A percentile compares a stretch with the other conserved stretches of the same genome.
Evolutionary conservation across 1,140 invertebrate species (phyloP).

Genomic region (Metaphire vulgaris): DNA sequence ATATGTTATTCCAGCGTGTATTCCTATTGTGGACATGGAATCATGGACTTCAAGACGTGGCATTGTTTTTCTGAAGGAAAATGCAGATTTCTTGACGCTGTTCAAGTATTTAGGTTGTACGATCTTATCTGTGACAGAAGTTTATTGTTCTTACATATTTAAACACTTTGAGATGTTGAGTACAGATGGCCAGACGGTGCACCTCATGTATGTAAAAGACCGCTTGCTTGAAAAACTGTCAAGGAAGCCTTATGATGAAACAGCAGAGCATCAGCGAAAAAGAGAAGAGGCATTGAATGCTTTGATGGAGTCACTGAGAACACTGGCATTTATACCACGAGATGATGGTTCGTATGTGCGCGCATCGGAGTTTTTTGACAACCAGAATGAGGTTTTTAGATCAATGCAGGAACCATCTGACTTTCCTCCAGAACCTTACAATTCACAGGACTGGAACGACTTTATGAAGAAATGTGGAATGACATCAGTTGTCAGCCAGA

Average conservation of each 20-base stretch:
- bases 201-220: slow-evolving; percentile 21
- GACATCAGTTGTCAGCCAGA: neutral
- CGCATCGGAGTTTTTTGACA: slow-evolving; percentile 21
- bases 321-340: slow-evolving; percentile 2
- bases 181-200: neutral
- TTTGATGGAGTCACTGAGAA: slow-evolving; percentile 7
- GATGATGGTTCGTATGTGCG: neutral
- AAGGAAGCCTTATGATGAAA: neutral
- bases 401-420: slow-evolving; percentile 8
- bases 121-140: neutral
- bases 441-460: slow-evolving; percentile 13
- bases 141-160: slow-evolving; percentile 15
- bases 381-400: slow-evolving; percentile 16
- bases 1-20: neutral
- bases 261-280: neutral
- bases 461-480: slow-evolving; percentile 22
- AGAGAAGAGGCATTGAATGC: neutral
- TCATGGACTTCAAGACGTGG: neutral
- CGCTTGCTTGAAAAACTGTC: neutral
- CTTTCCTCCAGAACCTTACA: slow-evolving; percentile 24
- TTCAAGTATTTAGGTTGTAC: slow-evolving; percentile 8
- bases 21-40: slow-evolving; percentile 16
- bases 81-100: neutral
- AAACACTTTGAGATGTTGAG: slow-evolving; percentile 22
- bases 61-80: slow-evolving; percentile 12